These are phyloP conservation scores for Rhynchomys soricoides DNA, from an alignment of 2,113 vertebrate genomes.

Conservation along the genomic window DNA sequence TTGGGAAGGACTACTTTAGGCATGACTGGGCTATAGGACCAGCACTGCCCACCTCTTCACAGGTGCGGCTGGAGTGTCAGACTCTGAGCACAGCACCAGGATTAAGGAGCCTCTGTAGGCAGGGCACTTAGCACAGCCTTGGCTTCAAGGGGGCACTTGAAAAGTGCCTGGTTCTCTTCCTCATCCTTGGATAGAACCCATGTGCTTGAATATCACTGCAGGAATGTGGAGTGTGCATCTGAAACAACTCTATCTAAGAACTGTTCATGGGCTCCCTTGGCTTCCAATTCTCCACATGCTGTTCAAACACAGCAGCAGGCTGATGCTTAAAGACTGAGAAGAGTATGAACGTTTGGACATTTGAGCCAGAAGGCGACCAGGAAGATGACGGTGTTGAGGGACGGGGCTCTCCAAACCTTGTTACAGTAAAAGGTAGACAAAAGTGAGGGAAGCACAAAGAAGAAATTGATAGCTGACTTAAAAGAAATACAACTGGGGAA, in stretches of 20 bases:
- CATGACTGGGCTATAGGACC: neutral
- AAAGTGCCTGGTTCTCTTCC: neutral
- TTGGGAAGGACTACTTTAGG: neutral
- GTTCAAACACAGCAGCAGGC: neutral
- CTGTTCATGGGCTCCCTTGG: neutral
- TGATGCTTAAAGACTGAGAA: slow-evolving; percentile 2
- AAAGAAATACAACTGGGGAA: neutral
- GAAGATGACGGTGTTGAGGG: neutral
- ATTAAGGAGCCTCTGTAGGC: neutral
- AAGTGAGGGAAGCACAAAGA: neutral
- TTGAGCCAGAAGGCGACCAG: neutral
- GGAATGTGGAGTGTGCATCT: neutral
- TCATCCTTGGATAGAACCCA: neutral
- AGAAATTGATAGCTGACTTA: neutral
- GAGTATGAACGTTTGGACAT: neutral
- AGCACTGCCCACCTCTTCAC: neutral
- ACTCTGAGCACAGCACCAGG: neutral
- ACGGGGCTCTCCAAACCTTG: neutral
- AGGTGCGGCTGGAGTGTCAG: neutral
- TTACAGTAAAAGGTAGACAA: neutral
- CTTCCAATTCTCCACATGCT: neutral
- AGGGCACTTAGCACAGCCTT: neutral
- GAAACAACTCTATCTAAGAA: neutral
- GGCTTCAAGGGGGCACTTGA: neutral
- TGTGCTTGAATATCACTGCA: neutral